phyloP scores from a whole-genome alignment of 2,113 vertebrate genomes.

The Oxyruncus cristatus region DNA sequence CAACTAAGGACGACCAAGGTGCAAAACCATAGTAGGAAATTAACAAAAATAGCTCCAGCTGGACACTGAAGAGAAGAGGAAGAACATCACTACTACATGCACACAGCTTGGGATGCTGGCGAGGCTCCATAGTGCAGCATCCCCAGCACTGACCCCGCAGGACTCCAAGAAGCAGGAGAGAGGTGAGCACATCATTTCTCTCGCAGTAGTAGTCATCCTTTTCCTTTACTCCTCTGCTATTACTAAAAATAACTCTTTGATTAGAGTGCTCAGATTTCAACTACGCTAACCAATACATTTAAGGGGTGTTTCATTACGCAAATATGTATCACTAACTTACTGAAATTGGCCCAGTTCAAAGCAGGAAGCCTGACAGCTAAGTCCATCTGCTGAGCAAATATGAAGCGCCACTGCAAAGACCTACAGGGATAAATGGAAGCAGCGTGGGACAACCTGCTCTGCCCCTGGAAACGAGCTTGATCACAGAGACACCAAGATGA shows the following conservation, averaged over 20 bases:
- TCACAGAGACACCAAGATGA: not conserved
- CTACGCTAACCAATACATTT: not conserved
- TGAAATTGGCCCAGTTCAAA: not conserved
- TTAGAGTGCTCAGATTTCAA: not conserved
- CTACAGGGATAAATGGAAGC: not conserved
- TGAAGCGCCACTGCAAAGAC: not conserved
- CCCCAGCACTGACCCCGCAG: accelerated
- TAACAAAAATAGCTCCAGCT: not conserved
- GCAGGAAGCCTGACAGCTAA: not conserved
- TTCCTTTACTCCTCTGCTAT: not conserved
- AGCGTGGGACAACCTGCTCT: not conserved
- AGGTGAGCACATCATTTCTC: accelerated
- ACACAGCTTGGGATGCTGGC: not conserved
- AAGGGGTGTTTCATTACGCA: not conserved
- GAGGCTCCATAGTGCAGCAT: not conserved
- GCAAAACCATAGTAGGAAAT: not conserved
- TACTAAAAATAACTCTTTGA: not conserved
- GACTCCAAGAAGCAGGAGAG: not conserved
- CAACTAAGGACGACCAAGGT: not conserved
- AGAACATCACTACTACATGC: not conserved
- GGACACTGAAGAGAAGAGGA: not conserved
- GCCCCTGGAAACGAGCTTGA: not conserved
- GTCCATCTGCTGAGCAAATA: accelerated
- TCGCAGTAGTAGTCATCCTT: not conserved
- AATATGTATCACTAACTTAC: not conserved